Evolutionary conservation across 1,140 invertebrate genomes (phyloP).

Genomic region (Bombus polaris): DNA sequence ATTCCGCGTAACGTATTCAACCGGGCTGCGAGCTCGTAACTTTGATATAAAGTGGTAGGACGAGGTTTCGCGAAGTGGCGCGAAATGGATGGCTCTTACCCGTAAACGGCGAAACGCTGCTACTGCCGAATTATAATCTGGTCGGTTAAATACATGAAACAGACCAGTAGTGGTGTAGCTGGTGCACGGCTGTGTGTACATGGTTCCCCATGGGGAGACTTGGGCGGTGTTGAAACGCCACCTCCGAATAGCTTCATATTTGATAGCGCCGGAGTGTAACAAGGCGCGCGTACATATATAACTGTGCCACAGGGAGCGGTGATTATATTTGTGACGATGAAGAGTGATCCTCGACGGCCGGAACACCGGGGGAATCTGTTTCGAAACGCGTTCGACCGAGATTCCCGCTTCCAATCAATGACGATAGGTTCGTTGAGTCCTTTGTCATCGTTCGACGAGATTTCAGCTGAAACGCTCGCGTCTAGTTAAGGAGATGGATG

Average conservation of each 20-base stretch:
- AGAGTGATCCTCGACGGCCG: slow-evolving; percentile 19
- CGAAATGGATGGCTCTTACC: background rate
- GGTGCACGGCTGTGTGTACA: background rate
- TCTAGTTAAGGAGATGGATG: background rate
- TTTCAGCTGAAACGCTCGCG: background rate
- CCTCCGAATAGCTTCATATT: slow-evolving; percentile 27
- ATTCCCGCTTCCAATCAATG: slow-evolving; percentile 1
- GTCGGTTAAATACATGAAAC: slow-evolving; percentile 21
- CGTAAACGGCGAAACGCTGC: background rate
- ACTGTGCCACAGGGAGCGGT: background rate
- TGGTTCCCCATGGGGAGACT: slow-evolving; percentile 2
- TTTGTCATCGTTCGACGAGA: slow-evolving; percentile 15
- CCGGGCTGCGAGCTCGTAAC: background rate
- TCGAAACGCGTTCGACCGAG: slow-evolving; percentile 11
- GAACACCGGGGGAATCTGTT: slow-evolving; percentile 5
- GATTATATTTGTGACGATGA: slow-evolving; percentile 22
- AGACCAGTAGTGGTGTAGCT: background rate
- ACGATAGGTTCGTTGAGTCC: background rate
- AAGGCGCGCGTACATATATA: background rate
- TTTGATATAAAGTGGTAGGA: slow-evolving; percentile 17
- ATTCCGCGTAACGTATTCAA: background rate
- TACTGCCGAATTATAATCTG: slow-evolving; percentile 20
- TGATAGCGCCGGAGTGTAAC: slow-evolving; percentile 3
- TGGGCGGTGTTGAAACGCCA: background rate
- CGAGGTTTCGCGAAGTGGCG: slow-evolving; percentile 33